Evolutionary conservation across 1,140 invertebrate genomes (phyloP).

Genomic region (Pseudoatta argentina): DNA sequence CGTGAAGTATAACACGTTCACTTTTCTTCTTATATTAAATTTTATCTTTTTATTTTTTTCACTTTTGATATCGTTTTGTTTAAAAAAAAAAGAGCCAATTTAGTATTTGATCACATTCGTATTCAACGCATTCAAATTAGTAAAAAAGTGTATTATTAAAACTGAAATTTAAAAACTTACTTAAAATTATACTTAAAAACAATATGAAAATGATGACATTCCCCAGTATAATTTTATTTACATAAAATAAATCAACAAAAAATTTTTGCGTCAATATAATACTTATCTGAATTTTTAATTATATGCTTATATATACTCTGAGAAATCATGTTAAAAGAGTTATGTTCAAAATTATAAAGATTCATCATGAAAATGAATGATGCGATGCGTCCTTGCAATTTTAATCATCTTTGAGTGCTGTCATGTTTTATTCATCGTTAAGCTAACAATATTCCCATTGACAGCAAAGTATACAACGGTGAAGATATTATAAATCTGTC

Average conservation of each 20-base stretch:
- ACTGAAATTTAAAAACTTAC: too few relatives aligned
- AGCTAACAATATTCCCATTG: constrained; percentile 38
- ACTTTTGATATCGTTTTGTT: too few relatives aligned
- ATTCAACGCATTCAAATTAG: too few relatives aligned
- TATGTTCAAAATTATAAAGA: neutral
- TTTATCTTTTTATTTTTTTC: too few relatives aligned
- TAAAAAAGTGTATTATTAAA: too few relatives aligned
- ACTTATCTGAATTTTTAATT: neutral
- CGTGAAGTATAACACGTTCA: too few relatives aligned
- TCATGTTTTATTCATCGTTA: constrained; percentile 18
- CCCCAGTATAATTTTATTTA: too few relatives aligned
- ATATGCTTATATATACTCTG: neutral
- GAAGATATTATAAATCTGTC: constrained; percentile 41
- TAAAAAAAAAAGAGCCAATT: too few relatives aligned
- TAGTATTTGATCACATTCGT: too few relatives aligned
- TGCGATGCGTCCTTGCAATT: constrained; percentile 1
- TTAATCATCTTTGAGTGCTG: neutral
- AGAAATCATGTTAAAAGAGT: neutral
- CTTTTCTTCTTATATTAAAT: too few relatives aligned
- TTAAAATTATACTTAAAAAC: too few relatives aligned
- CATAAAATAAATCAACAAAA: neutral
- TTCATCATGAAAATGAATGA: neutral
- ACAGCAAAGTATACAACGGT: neutral
- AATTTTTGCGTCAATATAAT: neutral
- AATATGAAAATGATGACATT: too few relatives aligned